Evolutionary conservation across 2,113 vertebrate genomes (phyloP).

Genomic region (Anas platyrhynchos): DNA sequence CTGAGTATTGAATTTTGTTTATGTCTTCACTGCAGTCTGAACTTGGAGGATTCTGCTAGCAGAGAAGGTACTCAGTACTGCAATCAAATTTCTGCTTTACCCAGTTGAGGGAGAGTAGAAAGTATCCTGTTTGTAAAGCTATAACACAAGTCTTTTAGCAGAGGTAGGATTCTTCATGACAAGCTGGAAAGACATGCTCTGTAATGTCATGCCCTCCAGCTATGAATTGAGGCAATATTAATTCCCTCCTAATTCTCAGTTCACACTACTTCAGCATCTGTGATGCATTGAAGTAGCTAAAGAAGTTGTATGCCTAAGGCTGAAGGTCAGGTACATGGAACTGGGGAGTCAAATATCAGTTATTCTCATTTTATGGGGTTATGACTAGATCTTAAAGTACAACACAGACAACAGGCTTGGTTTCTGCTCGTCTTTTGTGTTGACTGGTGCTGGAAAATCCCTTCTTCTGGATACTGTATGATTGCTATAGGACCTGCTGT

Average conservation of each 20-base stretch:
- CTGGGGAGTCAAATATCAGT: not conserved
- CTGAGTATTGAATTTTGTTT: not conserved
- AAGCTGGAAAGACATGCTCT: not conserved
- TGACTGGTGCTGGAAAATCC: not conserved
- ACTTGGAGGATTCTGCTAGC: not conserved
- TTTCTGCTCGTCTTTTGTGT: not conserved
- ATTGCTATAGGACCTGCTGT: constrained; percentile 24
- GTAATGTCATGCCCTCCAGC: not conserved
- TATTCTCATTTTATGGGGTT: not conserved
- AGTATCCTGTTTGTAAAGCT: not conserved
- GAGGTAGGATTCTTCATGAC: not conserved
- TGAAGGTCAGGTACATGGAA: not conserved
- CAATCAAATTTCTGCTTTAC: not conserved
- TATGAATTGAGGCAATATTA: not conserved
- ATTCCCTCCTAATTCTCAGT: not conserved
- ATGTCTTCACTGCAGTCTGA: not conserved
- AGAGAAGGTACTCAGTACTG: not conserved
- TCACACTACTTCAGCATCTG: not conserved
- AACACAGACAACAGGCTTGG: not conserved
- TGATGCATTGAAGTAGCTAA: not conserved
- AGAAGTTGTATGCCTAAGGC: not conserved
- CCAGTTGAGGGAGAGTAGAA: not conserved
- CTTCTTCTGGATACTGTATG: not conserved
- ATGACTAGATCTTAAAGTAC: not conserved
- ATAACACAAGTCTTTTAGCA: not conserved